These are phyloP conservation scores for Hemistola chrysoprasaria DNA, from an alignment of 2,888 invertebrate genomes.

Conservation along the genomic window DNA sequence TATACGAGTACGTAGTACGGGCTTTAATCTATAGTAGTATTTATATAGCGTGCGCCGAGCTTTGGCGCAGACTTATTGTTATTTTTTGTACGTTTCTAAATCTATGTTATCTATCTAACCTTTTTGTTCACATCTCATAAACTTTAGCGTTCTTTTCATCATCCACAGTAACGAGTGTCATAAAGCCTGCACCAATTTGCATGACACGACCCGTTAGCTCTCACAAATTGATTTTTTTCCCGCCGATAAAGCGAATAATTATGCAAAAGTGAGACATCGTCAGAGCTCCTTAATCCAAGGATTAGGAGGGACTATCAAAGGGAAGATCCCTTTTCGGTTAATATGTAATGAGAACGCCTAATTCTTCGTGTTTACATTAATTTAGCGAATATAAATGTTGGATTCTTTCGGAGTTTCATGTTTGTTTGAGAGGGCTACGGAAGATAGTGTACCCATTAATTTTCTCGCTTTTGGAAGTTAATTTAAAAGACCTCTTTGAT, in stretches of 20 bases:
- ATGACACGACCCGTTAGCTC: slow-evolving; percentile 33
- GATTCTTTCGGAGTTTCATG: slow-evolving; percentile 20
- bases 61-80: no score
- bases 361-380: slow-evolving; percentile 72
- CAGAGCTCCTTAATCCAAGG: slow-evolving; percentile 62
- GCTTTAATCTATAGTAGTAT: no score
- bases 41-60: no score
- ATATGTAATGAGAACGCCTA: slow-evolving; percentile 73
- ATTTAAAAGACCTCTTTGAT: slow-evolving; percentile 21
- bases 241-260: slow-evolving; percentile 68
- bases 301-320: slow-evolving; percentile 71
- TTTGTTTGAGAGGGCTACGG: slow-evolving; percentile 16
- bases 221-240: slow-evolving; percentile 62
- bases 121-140: slow-evolving; percentile 5
- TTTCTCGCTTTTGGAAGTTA: slow-evolving; percentile 15
- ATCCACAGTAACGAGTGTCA: slow-evolving; percentile 18
- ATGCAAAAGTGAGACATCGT: slow-evolving; percentile 67
- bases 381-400: slow-evolving; percentile 56
- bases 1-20: no score
- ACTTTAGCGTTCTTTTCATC: slow-evolving; percentile 6
- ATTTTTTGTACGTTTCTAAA: no score
- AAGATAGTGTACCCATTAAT: slow-evolving; percentile 3
- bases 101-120: no score
- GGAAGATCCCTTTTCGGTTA: slow-evolving; percentile 65
- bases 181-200: slow-evolving; percentile 24